Base-by-base conservation (phyloP, 2,113 vertebrate species). In the Syrmaticus mikado region DNA sequence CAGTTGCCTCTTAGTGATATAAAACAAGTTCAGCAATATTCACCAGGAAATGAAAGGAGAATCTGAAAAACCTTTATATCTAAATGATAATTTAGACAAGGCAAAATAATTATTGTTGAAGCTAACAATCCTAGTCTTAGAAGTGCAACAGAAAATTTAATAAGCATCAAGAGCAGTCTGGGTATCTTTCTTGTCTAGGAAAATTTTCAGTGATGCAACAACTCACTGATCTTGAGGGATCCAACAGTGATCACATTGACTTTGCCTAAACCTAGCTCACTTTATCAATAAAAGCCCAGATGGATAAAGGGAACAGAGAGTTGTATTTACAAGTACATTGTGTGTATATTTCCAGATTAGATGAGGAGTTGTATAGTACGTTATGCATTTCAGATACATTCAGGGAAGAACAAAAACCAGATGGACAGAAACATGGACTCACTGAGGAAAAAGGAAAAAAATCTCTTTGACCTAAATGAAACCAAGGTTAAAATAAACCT, bases 401-500 rank as follows among this genome's bases (percentile, higher is more conserved):
- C 58, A 82, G 52, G 34, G 12, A 81, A 87, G 34, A 91, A 90
- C 17, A 87, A 78, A 92, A 95, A 30, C 2, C 52, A 91, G 61
- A 83, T 45, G 60, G 8, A 7, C 43, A n/a, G n/a, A 27, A 94
- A 72, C 30, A 48, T 91, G 84, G 79, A 43, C 2, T 83, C 76
- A 28, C 17, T 14, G 2, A 58, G 19, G 1, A 8, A 7, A 81
- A 71, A 65, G 10, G 28, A 0, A 93, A 81, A 90, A 87, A 85
- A 15, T 38, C 6, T 11, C n/a, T 87, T 75, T 86, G 25, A 81
- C 52, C 61, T 87, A 67, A 90, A 28, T 24, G 25, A 87, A 95
- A 81, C 7, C 67, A 93, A 55, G 22, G 70, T 91, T 91, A 81
- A 87, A 89, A 85, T 74, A 77, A 82, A 89, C 55, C 62, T 66